Conservation (phyloP, 2,113 vertebrate genomes). For the Dolichallabes microphthalmus region DNA sequence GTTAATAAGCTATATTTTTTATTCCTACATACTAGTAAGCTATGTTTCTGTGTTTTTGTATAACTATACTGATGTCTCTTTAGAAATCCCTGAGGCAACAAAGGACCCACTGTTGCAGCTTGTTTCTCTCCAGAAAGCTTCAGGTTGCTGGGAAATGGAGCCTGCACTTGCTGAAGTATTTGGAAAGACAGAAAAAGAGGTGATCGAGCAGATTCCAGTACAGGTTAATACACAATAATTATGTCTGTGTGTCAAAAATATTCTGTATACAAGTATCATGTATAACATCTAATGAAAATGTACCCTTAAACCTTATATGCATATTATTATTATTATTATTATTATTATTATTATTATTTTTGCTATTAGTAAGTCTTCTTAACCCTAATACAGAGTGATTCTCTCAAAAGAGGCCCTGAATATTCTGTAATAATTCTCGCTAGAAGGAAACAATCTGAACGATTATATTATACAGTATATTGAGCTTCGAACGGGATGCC, state of each 20-base stretch:
- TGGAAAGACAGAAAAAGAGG: conserved; percentile 1
- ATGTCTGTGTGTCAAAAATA: neutral
- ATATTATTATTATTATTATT: neutral
- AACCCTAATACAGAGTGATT: no score
- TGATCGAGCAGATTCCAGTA: neutral
- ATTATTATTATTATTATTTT: no score
- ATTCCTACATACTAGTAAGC: no score
- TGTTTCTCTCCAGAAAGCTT: neutral
- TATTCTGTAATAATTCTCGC: no score
- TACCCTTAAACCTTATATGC: neutral
- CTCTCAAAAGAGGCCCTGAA: no score
- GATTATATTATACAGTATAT: no score
- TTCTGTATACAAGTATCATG: neutral
- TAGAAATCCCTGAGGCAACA: neutral
- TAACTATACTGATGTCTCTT: neutral
- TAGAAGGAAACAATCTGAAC: no score
- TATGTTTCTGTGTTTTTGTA: neutral
- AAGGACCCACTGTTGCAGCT: neutral
- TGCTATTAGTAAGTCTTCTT: no score
- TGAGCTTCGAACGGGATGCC: no score
- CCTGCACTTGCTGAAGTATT: neutral
- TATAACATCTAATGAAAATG: neutral
- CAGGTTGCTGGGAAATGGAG: neutral
- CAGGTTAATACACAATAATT: conserved; percentile 28
- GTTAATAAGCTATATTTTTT: no score